phyloP scores from a whole-genome alignment of 2,888 invertebrate species.

The Mantis religiosa region DNA sequence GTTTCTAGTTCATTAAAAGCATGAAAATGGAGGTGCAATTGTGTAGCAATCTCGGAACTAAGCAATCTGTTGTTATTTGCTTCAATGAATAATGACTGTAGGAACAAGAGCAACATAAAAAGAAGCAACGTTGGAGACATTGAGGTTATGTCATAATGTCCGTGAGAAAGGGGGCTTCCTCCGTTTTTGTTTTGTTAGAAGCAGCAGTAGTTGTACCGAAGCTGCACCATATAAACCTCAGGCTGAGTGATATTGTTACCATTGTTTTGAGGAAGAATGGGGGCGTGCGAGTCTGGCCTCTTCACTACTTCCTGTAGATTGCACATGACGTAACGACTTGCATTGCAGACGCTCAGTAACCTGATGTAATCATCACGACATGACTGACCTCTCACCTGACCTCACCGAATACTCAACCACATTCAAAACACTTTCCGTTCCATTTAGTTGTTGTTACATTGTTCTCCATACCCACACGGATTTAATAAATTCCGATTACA shows the following conservation, averaged over 20 bases:
- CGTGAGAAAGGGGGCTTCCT: not conserved
- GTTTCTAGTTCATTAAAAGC: too few relatives aligned
- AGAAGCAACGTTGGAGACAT: not conserved
- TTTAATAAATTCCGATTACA: not conserved
- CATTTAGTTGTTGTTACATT: not conserved
- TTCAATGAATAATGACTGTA: not conserved
- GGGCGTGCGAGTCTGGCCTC: not conserved
- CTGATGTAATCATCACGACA: not conserved
- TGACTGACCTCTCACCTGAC: not conserved
- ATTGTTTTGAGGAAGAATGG: not conserved
- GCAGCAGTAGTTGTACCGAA: not conserved
- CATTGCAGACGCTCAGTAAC: not conserved
- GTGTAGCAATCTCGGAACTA: not conserved
- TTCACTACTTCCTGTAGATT: not conserved
- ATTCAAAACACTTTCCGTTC: not conserved
- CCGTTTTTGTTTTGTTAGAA: not conserved
- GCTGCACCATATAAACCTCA: not conserved
- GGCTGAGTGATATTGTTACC: not conserved
- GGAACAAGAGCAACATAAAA: not conserved
- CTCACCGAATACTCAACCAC: not conserved
- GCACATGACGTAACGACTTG: not conserved
- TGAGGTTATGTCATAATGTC: not conserved
- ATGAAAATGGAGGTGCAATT: too few relatives aligned
- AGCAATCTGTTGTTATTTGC: not conserved
- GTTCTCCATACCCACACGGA: not conserved